Percentiles rank a stretch among this genome's conserved stretches.
Evolutionary conservation across 2,888 invertebrate species (phyloP).

Genomic region (Junonia oenone): DNA sequence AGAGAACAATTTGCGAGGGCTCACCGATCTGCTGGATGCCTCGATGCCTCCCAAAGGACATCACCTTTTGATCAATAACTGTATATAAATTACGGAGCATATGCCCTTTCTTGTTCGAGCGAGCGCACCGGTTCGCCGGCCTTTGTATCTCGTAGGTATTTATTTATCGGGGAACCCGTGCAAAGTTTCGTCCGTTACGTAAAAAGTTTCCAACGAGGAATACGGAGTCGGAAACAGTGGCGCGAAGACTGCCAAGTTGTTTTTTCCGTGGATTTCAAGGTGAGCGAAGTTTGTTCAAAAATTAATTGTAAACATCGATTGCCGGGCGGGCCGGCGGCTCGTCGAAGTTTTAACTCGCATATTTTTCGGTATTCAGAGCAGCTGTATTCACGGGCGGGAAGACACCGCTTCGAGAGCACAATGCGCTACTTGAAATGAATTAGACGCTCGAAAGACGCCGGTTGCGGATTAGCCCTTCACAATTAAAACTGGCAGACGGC

Average conservation of each 20-base stretch:
- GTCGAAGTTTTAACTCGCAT: conserved; percentile 21
- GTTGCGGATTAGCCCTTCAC: conserved; percentile 54
- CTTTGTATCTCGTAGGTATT: conserved; percentile 54
- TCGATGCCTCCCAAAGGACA: conserved; percentile 71
- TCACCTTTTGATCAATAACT: conserved; percentile 79
- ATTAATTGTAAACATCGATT: conserved; percentile 23
- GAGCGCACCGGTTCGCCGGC: conserved; percentile 56
- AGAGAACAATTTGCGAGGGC: conserved; percentile 63
- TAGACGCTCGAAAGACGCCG: conserved; percentile 56
- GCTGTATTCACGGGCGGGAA: conserved; percentile 42
- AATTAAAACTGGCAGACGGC: conserved; percentile 55
- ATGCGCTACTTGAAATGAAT: conserved; percentile 62
- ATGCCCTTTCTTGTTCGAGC: conserved; percentile 71
- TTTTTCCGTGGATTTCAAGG: conserved; percentile 16
- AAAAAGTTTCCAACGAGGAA: conserved; percentile 28
- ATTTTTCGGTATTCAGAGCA: conserved; percentile 36
- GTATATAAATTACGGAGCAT: conserved; percentile 77
- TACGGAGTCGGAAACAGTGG: conserved; percentile 13
- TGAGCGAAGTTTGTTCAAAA: conserved; percentile 20
- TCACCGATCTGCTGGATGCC: conserved; percentile 56
- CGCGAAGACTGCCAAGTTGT: conserved; percentile 15
- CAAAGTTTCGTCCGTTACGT: conserved; percentile 36
- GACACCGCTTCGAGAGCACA: conserved; percentile 39
- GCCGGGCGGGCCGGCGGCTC: conserved; percentile 2
- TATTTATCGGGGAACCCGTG: conserved; percentile 40